Evolutionary conservation across 2,797 vertebrate genomes (phyloP), one percentile per base, ranked within the genome.

Genomic region (Ibycter americanus): DNA sequence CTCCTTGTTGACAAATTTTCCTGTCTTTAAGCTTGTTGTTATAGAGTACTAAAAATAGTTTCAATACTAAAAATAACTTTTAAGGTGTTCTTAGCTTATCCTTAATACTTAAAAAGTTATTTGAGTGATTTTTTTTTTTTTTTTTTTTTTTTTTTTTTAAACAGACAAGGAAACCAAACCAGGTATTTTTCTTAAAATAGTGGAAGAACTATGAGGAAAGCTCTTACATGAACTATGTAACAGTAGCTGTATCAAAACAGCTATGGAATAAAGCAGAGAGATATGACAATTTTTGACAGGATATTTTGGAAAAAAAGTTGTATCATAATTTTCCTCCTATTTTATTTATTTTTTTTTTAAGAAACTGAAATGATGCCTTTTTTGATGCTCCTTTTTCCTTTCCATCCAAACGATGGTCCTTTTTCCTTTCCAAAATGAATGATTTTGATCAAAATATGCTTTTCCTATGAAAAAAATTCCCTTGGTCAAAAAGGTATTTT

Each of bases 101-200:
- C 29, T 73, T 81, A 72, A 73, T 44, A 36, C 23, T 59, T 65
- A 12, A 63, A 71, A 63, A 18, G 6, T 32, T 51, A 10, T 70
- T 70, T 22, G 22, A 42, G 20, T 15, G 4, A 1, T 8, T 26
- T 3, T 13, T 47, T 59, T 32, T 26, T 59, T 32, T 26, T 40
- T 9, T 38, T 38, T 9, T 38, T 38, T 9, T 9, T 40, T 87
- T 62, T 58, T 62, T 46, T n/a, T 14, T 17, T 8, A 16, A 38
- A 14, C 13, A 42, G n/a, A 29, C 0, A 1, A 21, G 26, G 26
- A 66, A 87, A 82, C 8, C 2, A 54, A 17, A n/a, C 34, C 21
- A 54, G 18, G 10, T 34, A 34, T 44, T 89, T 86, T 78, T 82
- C 62, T 82, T 70, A 51, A 76, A 79, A 72, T 25, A 6, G 16